These are phyloP conservation scores for Anhinga rufa DNA, from an alignment of 2,113 vertebrate species.

Conservation along the genomic window DNA sequence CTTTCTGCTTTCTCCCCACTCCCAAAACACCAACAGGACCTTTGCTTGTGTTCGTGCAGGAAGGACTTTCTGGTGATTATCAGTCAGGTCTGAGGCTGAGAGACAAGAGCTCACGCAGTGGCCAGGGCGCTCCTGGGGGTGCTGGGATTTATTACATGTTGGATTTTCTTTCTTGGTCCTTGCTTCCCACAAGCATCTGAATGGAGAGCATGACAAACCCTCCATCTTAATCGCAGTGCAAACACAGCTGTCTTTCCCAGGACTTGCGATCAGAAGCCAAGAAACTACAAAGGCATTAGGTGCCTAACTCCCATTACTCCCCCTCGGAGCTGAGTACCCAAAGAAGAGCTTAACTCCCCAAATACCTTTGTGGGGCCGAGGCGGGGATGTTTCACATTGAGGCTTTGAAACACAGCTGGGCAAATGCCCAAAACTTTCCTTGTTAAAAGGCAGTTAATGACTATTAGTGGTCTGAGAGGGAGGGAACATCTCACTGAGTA, in stretches of 20 bases:
- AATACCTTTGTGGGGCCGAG: background rate
- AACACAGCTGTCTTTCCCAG: constrained; percentile 3
- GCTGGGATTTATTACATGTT: background rate
- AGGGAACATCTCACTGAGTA: background rate
- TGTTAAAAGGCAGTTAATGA: background rate
- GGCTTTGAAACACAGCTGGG: background rate
- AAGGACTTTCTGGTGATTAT: background rate
- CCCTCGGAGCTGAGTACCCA: background rate
- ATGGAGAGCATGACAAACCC: background rate
- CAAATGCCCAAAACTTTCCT: background rate
- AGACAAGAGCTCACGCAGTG: background rate
- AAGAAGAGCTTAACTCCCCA: background rate
- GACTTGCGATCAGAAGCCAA: background rate
- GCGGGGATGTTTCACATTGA: background rate
- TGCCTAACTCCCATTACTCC: background rate
- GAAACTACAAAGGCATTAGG: background rate
- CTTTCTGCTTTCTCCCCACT: background rate
- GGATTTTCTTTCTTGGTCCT: background rate
- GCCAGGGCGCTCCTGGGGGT: background rate
- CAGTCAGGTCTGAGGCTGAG: background rate
- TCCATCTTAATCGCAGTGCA: background rate
- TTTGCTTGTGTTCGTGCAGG: background rate
- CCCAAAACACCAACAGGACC: background rate
- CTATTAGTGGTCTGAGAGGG: background rate
- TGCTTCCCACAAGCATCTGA: background rate